Evolutionary conservation across 30 jellyfish, hydroid and myxozoan genomes (phyloP).

Genomic region (Aurelia coerulea): DNA sequence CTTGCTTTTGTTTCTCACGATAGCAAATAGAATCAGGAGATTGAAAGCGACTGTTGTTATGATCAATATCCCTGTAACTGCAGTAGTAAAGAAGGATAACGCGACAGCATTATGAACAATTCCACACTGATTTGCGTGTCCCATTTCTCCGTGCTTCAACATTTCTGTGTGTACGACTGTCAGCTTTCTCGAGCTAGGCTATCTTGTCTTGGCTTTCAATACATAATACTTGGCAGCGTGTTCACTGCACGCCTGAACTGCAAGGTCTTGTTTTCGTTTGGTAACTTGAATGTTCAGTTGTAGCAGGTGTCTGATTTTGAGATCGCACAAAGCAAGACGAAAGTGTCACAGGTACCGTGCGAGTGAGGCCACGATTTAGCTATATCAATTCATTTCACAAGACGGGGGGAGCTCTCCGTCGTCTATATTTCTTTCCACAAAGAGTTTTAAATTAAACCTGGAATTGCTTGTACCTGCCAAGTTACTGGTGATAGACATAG

Average conservation of each 20-base stretch:
- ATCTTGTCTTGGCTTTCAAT: neutral
- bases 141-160: conserved; percentile 15
- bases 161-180: neutral
- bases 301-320: conserved; percentile 63
- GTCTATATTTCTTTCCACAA: too few species aligned
- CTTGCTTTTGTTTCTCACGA: conserved; percentile 51
- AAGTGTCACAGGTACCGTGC: conserved; percentile 62
- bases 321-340: conserved; percentile 33
- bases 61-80: conserved; percentile 27
- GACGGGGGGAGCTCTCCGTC: conserved; percentile 20
- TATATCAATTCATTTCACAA: neutral
- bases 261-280: conserved; percentile 47
- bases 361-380: conserved; percentile 40
- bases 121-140: conserved; percentile 68
- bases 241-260: conserved; percentile 17
- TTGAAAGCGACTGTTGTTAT: conserved; percentile 59
- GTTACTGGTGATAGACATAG: too few species aligned
- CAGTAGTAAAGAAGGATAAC: conserved; percentile 63
- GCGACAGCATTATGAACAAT: conserved; percentile 45
- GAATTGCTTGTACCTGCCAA: too few species aligned
- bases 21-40: conserved; percentile 47
- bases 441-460: too few species aligned
- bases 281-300: conserved; percentile 37
- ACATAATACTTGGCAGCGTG: conserved; percentile 23
- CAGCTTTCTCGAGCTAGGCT: neutral